phyloP scores from a whole-genome alignment of 2,888 invertebrate species.

The Azorinus chamasolen region DNA sequence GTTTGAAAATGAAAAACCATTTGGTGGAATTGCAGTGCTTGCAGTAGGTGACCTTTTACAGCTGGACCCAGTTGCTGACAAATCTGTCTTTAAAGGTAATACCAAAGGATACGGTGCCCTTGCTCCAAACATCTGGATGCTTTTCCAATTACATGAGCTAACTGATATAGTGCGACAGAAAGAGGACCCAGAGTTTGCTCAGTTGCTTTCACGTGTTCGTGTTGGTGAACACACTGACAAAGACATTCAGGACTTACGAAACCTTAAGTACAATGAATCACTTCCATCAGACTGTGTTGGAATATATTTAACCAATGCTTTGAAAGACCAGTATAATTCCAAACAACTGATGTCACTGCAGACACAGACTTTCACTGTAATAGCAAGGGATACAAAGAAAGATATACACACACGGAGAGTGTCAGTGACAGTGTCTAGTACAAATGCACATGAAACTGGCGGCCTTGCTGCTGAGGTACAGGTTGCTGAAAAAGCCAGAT shows the following conservation, averaged over 20 bases:
- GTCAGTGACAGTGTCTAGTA: constrained; percentile 34
- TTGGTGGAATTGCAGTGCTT: constrained; percentile 50
- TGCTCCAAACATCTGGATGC: constrained; percentile 23
- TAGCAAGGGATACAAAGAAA: constrained; percentile 29
- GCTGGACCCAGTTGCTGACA: constrained; percentile 43
- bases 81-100: constrained; percentile 26
- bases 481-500: constrained; percentile 16
- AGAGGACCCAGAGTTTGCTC: constrained; percentile 51
- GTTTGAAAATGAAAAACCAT: constrained; percentile 35
- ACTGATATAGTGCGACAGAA: constrained; percentile 49
- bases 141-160: constrained; percentile 44
- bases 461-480: constrained; percentile 34
- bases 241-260: neutral
- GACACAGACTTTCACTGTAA: constrained; percentile 12
- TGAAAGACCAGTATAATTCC: constrained; percentile 28
- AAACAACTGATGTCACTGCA: constrained; percentile 4
- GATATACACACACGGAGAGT: constrained; percentile 29
- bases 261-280: neutral
- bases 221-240: constrained; percentile 1
- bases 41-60: constrained; percentile 60
- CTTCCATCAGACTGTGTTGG: constrained; percentile 7
- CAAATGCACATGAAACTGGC: constrained; percentile 38
- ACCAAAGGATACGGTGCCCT: constrained; percentile 37
- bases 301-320: constrained; percentile 16
- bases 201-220: constrained; percentile 25